Percentiles rank a stretch among this genome's conserved stretches.
Evolutionary conservation across 2,113 vertebrate genomes (phyloP).

Genomic region (Polyodon spathula): DNA sequence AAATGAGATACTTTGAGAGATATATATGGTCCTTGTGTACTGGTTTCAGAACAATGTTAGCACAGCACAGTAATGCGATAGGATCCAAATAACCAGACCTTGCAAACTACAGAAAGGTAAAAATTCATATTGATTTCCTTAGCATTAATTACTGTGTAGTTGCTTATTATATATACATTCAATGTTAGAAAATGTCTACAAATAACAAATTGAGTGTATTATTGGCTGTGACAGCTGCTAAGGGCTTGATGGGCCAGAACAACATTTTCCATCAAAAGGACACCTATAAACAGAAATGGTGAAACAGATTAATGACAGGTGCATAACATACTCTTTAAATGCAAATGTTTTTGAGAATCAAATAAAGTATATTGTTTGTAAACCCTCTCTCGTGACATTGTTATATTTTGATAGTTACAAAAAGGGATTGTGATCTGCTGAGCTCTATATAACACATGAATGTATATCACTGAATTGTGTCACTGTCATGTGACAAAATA

Average conservation of each 20-base stretch:
- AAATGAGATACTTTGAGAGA: no score
- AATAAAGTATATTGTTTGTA: no score
- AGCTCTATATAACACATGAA: no score
- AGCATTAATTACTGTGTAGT: conserved; percentile 24
- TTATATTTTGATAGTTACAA: conserved; percentile 4
- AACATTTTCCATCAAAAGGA: conserved; percentile 59
- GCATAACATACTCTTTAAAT: conserved; percentile 50
- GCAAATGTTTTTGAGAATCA: conserved; percentile 37
- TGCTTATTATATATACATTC: conserved; percentile 35
- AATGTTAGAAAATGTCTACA: conserved; percentile 41
- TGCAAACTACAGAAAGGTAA: conserved; percentile 17
- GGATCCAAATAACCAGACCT: not conserved
- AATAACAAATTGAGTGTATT: conserved; percentile 59
- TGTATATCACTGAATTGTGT: no score
- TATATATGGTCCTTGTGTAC: no score
- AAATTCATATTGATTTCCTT: conserved; percentile 45
- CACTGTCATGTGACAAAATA: no score
- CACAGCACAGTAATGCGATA: not conserved
- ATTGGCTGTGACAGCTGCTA: conserved; percentile 72
- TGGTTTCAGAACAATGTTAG: no score
- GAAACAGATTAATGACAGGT: conserved; percentile 46
- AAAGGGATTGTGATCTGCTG: no score
- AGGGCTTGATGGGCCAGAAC: conserved; percentile 71
- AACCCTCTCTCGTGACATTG: no score
- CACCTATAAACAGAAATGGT: conserved; percentile 44